Evolutionary conservation across 2,113 vertebrate genomes (phyloP).

Genomic region (Scomber japonicus): DNA sequence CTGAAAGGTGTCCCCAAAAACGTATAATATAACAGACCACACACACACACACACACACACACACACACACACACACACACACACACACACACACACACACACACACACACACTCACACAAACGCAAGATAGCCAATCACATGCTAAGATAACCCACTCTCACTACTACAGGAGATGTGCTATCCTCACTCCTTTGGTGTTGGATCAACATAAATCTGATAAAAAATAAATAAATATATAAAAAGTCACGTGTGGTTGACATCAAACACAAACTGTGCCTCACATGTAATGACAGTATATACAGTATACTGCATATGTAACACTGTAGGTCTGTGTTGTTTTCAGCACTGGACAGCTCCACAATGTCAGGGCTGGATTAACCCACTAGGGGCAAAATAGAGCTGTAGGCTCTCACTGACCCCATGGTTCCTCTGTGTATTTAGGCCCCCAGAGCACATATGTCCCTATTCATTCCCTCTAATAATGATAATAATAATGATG

Average conservation of each 20-base stretch:
- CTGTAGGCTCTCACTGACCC: not conserved
- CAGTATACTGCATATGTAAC: not conserved
- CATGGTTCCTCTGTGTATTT: not conserved
- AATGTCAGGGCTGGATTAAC: not conserved
- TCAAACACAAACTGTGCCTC: not conserved
- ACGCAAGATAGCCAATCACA: conserved; percentile 27
- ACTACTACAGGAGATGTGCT: conserved; percentile 8
- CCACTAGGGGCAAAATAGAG: not conserved
- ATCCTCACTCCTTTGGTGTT: not conserved
- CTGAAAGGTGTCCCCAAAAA: too few relatives aligned
- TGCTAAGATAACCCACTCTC: conserved; percentile 5
- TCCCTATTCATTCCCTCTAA: too few relatives aligned
- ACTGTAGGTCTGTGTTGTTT: not conserved
- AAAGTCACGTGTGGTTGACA: conserved; percentile 27
- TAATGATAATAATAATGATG: too few relatives aligned
- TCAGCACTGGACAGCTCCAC: conserved; percentile 66
- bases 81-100: too few relatives aligned
- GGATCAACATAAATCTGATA: conserved; percentile 22
- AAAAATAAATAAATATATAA: too few relatives aligned
- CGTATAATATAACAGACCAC: not conserved
- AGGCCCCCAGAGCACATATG: too few relatives aligned
- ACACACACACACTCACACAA: too few relatives aligned
- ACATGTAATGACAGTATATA: too few relatives aligned
- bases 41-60: not conserved
- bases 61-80: too few relatives aligned